Evolutionary conservation across 2,797 vertebrate genomes (phyloP).

Genomic region (Leucoraja ocellata): DNA sequence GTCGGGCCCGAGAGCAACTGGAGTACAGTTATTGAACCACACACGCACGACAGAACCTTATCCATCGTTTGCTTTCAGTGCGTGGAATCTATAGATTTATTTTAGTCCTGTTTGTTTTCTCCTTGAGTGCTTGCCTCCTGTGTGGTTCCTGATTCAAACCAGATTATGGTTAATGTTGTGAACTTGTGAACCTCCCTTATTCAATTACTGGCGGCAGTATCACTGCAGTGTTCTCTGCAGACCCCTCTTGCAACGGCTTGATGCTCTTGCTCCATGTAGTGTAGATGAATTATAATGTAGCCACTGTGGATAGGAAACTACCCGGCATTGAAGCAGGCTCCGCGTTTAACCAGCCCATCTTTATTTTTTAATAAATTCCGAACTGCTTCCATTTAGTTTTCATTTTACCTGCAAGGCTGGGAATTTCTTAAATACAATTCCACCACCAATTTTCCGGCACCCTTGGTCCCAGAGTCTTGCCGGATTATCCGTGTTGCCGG

Average conservation of each 20-base stretch:
- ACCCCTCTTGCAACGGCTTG: not conserved
- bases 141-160: constrained; percentile 8
- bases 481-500: too few species aligned
- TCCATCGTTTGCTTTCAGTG: not conserved
- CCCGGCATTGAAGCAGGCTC: not conserved
- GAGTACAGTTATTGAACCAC: not conserved
- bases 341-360: not conserved
- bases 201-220: not conserved
- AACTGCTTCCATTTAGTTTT: not conserved
- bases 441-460: too few species aligned
- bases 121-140: not conserved
- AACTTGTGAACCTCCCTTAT: not conserved
- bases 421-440: not conserved
- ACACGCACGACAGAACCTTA: not conserved
- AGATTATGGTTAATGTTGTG: not conserved
- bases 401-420: not conserved
- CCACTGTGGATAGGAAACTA: not conserved
- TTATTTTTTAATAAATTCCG: not conserved
- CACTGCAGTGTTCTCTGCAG: not conserved
- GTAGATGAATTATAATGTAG: not conserved
- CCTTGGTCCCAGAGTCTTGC: too few species aligned
- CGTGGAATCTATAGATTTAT: not conserved
- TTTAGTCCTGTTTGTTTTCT: not conserved
- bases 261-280: not conserved
- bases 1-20: not conserved